Evolutionary conservation across 2,113 vertebrate genomes (phyloP).

Genomic region (Orientallactaga bullata): DNA sequence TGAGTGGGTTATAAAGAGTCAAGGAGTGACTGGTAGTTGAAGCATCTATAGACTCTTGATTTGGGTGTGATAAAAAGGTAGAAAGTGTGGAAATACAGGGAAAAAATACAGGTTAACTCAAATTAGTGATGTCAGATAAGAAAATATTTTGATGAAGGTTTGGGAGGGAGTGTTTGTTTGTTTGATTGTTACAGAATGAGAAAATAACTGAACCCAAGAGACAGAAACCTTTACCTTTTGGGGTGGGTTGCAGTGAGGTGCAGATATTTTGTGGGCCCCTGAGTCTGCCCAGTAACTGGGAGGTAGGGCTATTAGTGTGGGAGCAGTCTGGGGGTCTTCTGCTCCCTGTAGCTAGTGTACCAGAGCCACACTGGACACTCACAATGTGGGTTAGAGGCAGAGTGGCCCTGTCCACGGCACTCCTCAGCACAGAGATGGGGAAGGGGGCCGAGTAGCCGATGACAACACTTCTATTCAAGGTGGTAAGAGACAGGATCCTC

Average conservation of each 20-base stretch:
- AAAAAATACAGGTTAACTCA: neutral
- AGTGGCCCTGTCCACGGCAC: neutral
- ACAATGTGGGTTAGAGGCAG: neutral
- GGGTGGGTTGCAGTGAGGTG: neutral
- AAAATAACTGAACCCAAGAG: slow-evolving; percentile 28
- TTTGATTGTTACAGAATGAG: neutral
- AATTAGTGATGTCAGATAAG: slow-evolving; percentile 41
- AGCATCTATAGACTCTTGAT: slow-evolving; percentile 34
- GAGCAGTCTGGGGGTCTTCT: neutral
- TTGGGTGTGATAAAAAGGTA: neutral
- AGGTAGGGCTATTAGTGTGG: neutral
- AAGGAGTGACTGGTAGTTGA: neutral
- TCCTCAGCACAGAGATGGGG: neutral
- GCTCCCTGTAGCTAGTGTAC: neutral
- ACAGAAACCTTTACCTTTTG: neutral
- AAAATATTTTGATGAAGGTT: neutral
- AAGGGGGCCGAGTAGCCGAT: fast-evolving
- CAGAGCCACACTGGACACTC: neutral
- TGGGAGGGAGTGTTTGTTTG: neutral
- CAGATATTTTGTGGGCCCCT: neutral
- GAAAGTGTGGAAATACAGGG: neutral
- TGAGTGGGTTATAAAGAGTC: slow-evolving; percentile 37
- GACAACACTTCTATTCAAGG: neutral
- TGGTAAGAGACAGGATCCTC: neutral
- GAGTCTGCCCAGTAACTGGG: no score